phyloP scores from a whole-genome alignment of 2,888 invertebrate species.

The Caenorhabditis angaria region DNA sequence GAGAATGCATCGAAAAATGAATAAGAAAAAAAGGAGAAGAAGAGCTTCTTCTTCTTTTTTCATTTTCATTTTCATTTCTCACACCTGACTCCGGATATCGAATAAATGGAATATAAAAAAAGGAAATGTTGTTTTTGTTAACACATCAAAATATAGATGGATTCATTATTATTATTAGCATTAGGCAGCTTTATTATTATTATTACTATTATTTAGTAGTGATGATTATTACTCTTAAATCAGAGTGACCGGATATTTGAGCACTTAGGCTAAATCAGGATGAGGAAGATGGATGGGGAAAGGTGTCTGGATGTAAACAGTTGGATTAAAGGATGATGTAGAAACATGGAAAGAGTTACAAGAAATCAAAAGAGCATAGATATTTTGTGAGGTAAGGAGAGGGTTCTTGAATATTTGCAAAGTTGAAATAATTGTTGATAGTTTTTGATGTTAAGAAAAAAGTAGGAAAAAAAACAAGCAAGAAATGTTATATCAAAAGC shows the following conservation, averaged over 20 bases:
- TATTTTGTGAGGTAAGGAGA: no score
- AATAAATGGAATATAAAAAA: slow-evolving; percentile 4
- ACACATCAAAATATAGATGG: no score
- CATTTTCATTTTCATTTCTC: no score
- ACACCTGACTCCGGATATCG: slow-evolving; percentile 4
- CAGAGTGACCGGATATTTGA: not conserved
- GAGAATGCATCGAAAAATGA: not conserved
- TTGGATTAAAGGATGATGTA: not conserved
- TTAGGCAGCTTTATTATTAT: not conserved
- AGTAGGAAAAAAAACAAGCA: no score
- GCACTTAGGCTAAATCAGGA: not conserved
- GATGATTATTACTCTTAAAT: not conserved
- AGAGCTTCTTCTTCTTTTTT: not conserved
- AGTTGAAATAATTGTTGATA: no score
- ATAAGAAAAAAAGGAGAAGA: not conserved
- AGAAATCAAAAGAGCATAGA: no score
- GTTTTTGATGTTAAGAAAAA: no score
- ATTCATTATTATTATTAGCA: not conserved
- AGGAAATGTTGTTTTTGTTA: not conserved
- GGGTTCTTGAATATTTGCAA: no score
- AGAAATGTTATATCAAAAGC: no score
- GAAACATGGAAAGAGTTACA: no score
- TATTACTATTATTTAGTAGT: not conserved
- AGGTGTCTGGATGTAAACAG: not conserved
- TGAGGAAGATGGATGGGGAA: not conserved